phyloP scores from a whole-genome alignment of 2,113 vertebrate genomes.

The Rhizomys pruinosus region DNA sequence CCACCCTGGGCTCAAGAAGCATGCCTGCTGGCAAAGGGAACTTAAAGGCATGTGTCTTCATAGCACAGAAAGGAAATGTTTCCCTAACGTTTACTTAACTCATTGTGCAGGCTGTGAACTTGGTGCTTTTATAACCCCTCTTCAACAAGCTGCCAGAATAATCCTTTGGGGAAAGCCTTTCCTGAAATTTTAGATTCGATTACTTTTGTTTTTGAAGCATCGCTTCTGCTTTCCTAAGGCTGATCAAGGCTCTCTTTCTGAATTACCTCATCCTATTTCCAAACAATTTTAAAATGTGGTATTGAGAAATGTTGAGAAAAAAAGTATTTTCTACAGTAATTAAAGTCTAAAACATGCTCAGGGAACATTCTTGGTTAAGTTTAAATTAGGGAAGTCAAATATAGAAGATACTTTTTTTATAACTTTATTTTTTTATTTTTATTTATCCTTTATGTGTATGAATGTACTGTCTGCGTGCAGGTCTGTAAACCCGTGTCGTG shows the following conservation, averaged over 20 bases:
- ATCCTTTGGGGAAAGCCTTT: conserved; percentile 76
- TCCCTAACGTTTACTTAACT: conserved; percentile 78
- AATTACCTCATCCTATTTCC: conserved; percentile 43
- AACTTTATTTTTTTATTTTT: no score
- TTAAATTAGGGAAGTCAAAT: conserved; percentile 15
- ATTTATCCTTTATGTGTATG: no score
- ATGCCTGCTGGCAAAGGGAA: conserved; percentile 16
- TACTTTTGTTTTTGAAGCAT: conserved; percentile 75
- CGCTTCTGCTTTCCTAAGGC: conserved; percentile 44
- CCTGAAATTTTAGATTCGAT: conserved; percentile 76
- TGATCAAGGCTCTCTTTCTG: conserved; percentile 14
- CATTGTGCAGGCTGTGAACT: conserved; percentile 79
- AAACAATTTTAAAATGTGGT: conserved; percentile 47
- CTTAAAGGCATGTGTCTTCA: conserved; percentile 49
- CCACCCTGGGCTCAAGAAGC: not conserved
- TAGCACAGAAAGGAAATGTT: conserved; percentile 74
- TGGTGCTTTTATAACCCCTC: conserved; percentile 79
- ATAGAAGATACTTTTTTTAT: not conserved
- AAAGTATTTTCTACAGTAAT: conserved; percentile 1
- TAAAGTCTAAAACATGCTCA: not conserved
- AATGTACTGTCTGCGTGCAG: no score
- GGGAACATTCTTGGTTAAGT: conserved; percentile 5
- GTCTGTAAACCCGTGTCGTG: no score
- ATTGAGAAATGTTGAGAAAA: conserved; percentile 26
- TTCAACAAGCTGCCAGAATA: conserved; percentile 71